Evolutionary conservation across 1,140 invertebrate species (phyloP), one percentile per base, ranked within the genome.

Genomic region (Ceratitis capitata): DNA sequence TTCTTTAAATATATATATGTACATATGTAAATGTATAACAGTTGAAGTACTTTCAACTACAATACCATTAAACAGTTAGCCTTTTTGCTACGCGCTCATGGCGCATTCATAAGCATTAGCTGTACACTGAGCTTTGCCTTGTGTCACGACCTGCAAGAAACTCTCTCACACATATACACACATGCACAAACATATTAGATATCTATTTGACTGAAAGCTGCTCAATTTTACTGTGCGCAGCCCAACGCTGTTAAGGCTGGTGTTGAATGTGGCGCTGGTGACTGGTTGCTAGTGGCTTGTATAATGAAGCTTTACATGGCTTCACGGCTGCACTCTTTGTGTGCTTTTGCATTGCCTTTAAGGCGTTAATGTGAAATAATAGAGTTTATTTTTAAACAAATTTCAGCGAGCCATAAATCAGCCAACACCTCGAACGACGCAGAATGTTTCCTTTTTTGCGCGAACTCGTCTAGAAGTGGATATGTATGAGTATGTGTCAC

Each of bases 351-450:
- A 69, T 19, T 19, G 61, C 61, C 61, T 69, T 69, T 69, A 69
- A 69, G 61, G 61, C 61, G 61, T 69, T 69, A 69, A 69, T 35
- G 61, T 69, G 61, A 14, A 69, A 69, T 69, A 69, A 69, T 69
- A 35, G 32, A 29, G 29, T 69, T 69, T 69, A 69, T 69, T 39
- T 69, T 69, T 69, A 69, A 69, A 69, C 61, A 69, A 69, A 35
- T 32, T 69, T 69, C 61, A 69, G 29, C 61, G 61, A 35, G 6
- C 32, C 61, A 69, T 35, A 35, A 69, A 69, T n/a, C n/a, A n/a
- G n/a, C 32, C 32, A 35, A 69, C 61, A 69, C 32, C 61, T 69
- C 61, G 32, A 19, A 69, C 29, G 26, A 14, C 23, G 61, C 61
- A 35, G 29, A 61, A 32, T 16, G 51, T 56, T 9, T n/a, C 6